phyloP scores from a whole-genome alignment of 2,113 vertebrate species.

The Turnix velox region DNA sequence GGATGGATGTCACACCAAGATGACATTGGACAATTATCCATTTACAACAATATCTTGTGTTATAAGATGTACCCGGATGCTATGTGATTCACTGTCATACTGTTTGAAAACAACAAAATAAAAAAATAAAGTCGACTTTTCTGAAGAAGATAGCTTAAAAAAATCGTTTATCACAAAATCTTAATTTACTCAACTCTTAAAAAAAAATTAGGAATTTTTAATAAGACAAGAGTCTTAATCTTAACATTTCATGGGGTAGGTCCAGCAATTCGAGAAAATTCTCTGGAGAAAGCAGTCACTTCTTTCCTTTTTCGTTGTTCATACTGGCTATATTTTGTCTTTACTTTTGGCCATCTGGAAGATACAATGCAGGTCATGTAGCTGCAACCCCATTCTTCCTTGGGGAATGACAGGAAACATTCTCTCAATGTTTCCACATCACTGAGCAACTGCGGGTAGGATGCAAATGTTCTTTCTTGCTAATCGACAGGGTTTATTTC shows the following conservation, averaged over 20 bases:
- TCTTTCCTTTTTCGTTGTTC: background rate
- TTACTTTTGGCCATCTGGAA: background rate
- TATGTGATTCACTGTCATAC: background rate
- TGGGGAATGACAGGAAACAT: background rate
- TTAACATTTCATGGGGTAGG: background rate
- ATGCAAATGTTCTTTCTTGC: background rate
- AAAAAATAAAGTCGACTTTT: background rate
- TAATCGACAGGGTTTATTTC: background rate
- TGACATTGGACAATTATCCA: background rate
- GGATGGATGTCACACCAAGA: background rate
- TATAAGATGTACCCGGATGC: background rate
- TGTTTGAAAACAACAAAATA: background rate
- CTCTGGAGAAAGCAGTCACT: accelerated
- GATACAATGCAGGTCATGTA: background rate
- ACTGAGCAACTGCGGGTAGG: background rate
- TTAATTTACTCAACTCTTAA: background rate
- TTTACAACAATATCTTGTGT: background rate
- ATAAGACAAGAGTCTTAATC: background rate
- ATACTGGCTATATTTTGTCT: background rate
- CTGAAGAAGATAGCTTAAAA: background rate
- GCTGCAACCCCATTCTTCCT: background rate
- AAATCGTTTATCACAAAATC: background rate
- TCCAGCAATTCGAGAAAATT: background rate
- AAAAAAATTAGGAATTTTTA: background rate
- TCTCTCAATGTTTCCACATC: background rate